Base-by-base conservation (phyloP, 2,113 vertebrate genomes). In the Mugil cephalus region DNA sequence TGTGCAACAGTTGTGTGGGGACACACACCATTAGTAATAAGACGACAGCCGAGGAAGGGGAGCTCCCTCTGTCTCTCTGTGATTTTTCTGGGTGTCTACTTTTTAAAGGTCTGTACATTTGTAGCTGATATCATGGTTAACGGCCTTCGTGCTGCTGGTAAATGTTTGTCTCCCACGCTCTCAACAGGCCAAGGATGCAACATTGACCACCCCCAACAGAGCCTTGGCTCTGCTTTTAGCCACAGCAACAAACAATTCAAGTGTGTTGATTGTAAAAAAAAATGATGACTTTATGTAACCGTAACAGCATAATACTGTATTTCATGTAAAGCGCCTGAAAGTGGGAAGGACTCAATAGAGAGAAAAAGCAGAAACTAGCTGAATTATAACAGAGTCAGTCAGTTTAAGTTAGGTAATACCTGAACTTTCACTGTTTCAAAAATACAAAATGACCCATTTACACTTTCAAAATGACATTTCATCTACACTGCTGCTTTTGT, bases 161-260 rank as follows among this genome's bases (percentile, higher is more conserved):
- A 40, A 18, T 18, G 62, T 53, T 18, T 18, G 30, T 46, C 63
- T 47, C 68, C 50, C 19, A 10, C 61, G 24, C 18, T 67, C 45
- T 24, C 18, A 61, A 50, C 34, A 35, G 47, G 36, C n/a, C 77
- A 69, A 87, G 76, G 87, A 62, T 40, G 18, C 15, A 58, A 17
- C 79, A 78, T 60, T 84, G 80, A 74, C 46, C 39, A 8, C 12
- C 17, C 24, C 36, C 42, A 54, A 43, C 6, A 45, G 15, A 76
- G 40, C 65, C 54, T 67, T 69, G 78, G 64, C 63, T 60, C 62
- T 38, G 21, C 62, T 55, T 58, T 19, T 13, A 62, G 21, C 21
- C 15, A 35, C 8, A 35, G 11, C 54, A 65, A 15, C 10, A 40
- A 18, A 55, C 68, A 36, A 18, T 54, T n/a, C 45, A 59, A 38